A percentile compares a stretch with the other conserved stretches of the same genome.
These are phyloP conservation scores for Drosophila picticornis DNA, from an alignment of 2,888 invertebrate species.

Conservation along the genomic window DNA sequence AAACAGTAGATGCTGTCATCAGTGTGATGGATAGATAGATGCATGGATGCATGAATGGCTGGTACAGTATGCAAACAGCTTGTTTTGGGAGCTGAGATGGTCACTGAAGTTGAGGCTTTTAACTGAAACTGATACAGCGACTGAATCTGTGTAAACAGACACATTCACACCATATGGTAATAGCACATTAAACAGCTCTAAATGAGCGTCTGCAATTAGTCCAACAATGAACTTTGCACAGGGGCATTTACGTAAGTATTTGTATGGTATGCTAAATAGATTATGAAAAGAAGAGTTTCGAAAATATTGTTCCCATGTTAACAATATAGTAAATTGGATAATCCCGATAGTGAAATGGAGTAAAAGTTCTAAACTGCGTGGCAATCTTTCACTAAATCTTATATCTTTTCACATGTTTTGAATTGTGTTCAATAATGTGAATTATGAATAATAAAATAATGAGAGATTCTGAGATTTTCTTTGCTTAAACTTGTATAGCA, in stretches of 20 bases:
- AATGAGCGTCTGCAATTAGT: background rate
- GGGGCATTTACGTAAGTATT: background rate
- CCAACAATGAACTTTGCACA: background rate
- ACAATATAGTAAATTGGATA: background rate
- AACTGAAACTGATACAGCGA: constrained; percentile 24
- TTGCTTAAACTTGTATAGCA: background rate
- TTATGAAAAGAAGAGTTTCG: background rate
- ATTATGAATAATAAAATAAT: background rate
- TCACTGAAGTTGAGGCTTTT: constrained; percentile 37
- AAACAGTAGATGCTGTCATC: constrained; percentile 40
- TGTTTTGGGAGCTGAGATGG: constrained; percentile 32
- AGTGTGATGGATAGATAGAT: constrained; percentile 59
- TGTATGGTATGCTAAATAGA: background rate
- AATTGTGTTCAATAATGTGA: background rate
- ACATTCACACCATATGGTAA: constrained; percentile 7
- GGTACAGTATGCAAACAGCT: constrained; percentile 34
- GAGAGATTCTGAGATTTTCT: background rate
- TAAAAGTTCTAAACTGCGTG: background rate
- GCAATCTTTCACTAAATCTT: background rate
- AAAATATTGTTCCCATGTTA: background rate
- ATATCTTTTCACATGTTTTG: background rate
- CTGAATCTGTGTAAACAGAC: constrained; percentile 39
- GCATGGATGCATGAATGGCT: constrained; percentile 2
- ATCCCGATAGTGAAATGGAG: background rate
- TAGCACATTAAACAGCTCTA: constrained; percentile 30